phyloP scores from a whole-genome alignment of 2,797 vertebrate genomes.

The Merluccius polli region DNA sequence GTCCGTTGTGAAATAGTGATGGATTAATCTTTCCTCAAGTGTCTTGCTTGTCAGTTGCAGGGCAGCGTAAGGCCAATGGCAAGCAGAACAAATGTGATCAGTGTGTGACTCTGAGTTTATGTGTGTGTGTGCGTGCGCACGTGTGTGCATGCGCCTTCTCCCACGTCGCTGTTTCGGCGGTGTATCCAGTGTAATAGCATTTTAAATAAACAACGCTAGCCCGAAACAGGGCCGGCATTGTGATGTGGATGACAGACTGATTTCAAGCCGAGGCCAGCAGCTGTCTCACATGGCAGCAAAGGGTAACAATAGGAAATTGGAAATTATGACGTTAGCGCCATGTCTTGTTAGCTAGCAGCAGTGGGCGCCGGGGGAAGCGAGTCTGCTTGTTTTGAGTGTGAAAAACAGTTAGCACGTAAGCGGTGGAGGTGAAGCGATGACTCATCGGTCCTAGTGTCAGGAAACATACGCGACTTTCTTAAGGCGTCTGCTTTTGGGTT shows the following conservation, averaged over 20 bases:
- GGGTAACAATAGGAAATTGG: slow-evolving; percentile 53
- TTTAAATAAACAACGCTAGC: slow-evolving; percentile 56
- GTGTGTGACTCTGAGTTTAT: slow-evolving; percentile 6
- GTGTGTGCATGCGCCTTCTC: slow-evolving; percentile 15
- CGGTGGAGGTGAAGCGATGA: slow-evolving; percentile 8
- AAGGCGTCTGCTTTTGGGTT: slow-evolving; percentile 14
- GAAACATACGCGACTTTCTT: slow-evolving; percentile 10
- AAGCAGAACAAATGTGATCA: slow-evolving; percentile 17
- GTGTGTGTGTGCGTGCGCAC: slow-evolving; percentile 7
- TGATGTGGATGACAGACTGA: slow-evolving; percentile 44
- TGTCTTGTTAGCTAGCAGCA: slow-evolving; percentile 39
- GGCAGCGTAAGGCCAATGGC: slow-evolving; percentile 21
- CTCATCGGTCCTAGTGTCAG: slow-evolving; percentile 27
- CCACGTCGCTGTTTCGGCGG: slow-evolving; percentile 43
- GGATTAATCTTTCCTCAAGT: slow-evolving; percentile 34
- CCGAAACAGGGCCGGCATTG: slow-evolving; percentile 49
- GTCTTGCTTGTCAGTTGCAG: slow-evolving; percentile 15
- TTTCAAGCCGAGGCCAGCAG: slow-evolving; percentile 42
- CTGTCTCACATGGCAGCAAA: slow-evolving; percentile 49
- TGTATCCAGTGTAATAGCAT: slow-evolving; percentile 53
- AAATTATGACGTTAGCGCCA: slow-evolving; percentile 53
- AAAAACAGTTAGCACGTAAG: not conserved
- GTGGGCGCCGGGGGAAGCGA: slow-evolving; percentile 14
- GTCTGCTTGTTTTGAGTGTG: slow-evolving; percentile 14
- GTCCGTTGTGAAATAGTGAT: slow-evolving; percentile 16